Percentiles rank a stretch among this genome's conserved stretches.
These are phyloP conservation scores for Theocolax elegans DNA, from an alignment of 1,140 invertebrate species.

Conservation along the genomic window DNA sequence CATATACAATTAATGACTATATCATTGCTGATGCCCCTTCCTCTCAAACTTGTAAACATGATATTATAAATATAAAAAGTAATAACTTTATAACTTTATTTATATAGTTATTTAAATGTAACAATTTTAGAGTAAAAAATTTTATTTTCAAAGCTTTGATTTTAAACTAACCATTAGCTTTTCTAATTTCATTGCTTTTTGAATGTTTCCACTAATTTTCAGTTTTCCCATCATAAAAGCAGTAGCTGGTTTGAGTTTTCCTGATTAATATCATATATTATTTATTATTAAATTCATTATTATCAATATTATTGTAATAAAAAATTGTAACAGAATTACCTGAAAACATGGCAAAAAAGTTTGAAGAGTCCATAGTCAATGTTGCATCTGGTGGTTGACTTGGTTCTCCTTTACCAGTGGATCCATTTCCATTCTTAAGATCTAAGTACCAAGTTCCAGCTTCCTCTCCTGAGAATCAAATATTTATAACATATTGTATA, in stretches of 20 bases:
- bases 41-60: neutral
- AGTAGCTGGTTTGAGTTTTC: constrained; percentile 87
- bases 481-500: neutral
- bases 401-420: constrained; percentile 82
- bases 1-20: constrained; percentile 14
- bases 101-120: constrained; percentile 4
- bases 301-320: constrained; percentile 33
- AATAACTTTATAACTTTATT: constrained; percentile 10
- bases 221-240: constrained; percentile 98
- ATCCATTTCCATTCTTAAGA: constrained; percentile 86
- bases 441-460: constrained; percentile 89
- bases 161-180: constrained; percentile 90
- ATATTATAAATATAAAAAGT: constrained; percentile 24
- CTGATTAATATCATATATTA: constrained; percentile 58
- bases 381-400: constrained; percentile 80
- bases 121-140: neutral
- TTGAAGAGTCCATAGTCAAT: constrained; percentile 83
- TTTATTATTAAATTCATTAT: constrained; percentile 18
- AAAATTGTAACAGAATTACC: constrained; percentile 63
- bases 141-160: constrained; percentile 70
- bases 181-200: constrained; percentile 96
- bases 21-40: constrained; percentile 14
- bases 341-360: constrained; percentile 83
- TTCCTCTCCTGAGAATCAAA: constrained; percentile 72
- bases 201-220: constrained; percentile 92